Evolutionary conservation across 92 coral and sea anemone species (phyloP).

Genomic region (Palythoa heliodiscus): DNA sequence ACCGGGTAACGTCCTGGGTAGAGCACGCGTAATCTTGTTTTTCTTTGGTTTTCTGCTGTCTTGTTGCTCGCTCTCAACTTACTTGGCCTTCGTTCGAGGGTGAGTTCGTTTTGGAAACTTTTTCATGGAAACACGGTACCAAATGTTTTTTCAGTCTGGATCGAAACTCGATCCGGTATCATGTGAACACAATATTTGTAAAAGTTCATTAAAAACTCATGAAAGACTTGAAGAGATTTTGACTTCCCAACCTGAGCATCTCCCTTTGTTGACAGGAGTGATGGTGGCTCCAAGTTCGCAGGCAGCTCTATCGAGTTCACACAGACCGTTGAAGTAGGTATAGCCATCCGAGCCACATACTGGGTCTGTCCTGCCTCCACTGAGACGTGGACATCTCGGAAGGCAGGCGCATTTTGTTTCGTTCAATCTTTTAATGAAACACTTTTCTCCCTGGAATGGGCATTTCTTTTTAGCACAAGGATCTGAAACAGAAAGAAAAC

Average conservation of each 20-base stretch:
- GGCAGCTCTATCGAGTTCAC: conserved; percentile 69
- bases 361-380: conserved; percentile 19
- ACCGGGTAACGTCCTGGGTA: too few relatives aligned
- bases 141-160: too few relatives aligned
- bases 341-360: conserved; percentile 78
- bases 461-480: conserved; percentile 63
- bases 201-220: too few relatives aligned
- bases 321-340: conserved; percentile 57
- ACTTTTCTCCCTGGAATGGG: conserved; percentile 63
- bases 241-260: conserved; percentile 27
- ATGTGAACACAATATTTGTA: too few relatives aligned
- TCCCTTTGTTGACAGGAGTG: conserved; percentile 21
- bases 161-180: too few relatives aligned
- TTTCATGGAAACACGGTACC: too few relatives aligned
- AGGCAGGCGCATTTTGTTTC: conserved; percentile 69
- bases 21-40: too few relatives aligned
- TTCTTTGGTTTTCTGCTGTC: too few relatives aligned
- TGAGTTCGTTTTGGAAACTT: too few relatives aligned
- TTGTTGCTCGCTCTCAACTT: too few relatives aligned
- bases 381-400: conserved; percentile 58
- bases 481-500: conserved; percentile 45
- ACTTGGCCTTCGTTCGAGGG: too few relatives aligned
- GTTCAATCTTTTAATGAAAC: conserved; percentile 53
- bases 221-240: background rate
- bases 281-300: conserved; percentile 62